Evolutionary conservation across 2,797 vertebrate species (phyloP).

Genomic region (Melanogrammus aeglefinus): DNA sequence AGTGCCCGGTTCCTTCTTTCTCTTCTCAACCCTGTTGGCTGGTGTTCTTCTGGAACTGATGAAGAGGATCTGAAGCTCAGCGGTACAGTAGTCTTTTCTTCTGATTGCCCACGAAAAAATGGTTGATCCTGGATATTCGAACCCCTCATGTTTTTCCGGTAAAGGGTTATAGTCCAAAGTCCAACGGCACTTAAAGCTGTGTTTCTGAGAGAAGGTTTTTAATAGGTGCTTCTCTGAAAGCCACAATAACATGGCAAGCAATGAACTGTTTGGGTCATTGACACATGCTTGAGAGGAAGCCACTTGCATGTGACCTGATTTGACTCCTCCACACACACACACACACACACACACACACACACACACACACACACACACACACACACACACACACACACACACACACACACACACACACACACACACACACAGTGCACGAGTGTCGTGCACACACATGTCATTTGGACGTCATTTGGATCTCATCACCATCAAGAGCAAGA

Average conservation of each 20-base stretch:
- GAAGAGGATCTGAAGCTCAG: background rate
- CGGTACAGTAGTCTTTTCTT: background rate
- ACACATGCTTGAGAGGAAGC: constrained; percentile 19
- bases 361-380: constrained; percentile 6
- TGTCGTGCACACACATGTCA: constrained; percentile 21
- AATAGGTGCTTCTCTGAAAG: background rate
- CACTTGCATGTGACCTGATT: constrained; percentile 13
- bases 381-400: constrained; percentile 9
- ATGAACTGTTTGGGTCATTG: constrained; percentile 13
- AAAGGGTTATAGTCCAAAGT: background rate
- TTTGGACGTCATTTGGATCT: constrained; percentile 15
- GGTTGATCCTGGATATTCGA: background rate
- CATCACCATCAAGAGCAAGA: constrained; percentile 18
- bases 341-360: constrained; percentile 8
- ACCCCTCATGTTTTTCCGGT: background rate
- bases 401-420: constrained; percentile 10
- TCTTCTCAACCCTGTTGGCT: background rate
- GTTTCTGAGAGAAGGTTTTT: background rate
- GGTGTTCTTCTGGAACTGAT: background rate
- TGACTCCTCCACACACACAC: constrained; percentile 4
- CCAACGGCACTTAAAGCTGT: background rate
- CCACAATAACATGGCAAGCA: background rate
- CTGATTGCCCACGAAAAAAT: background rate
- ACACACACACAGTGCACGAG: constrained; percentile 3
- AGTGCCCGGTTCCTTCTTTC: background rate